These are phyloP conservation scores for Melozone crissalis DNA, from an alignment of 2,113 vertebrate genomes.

Conservation along the genomic window DNA sequence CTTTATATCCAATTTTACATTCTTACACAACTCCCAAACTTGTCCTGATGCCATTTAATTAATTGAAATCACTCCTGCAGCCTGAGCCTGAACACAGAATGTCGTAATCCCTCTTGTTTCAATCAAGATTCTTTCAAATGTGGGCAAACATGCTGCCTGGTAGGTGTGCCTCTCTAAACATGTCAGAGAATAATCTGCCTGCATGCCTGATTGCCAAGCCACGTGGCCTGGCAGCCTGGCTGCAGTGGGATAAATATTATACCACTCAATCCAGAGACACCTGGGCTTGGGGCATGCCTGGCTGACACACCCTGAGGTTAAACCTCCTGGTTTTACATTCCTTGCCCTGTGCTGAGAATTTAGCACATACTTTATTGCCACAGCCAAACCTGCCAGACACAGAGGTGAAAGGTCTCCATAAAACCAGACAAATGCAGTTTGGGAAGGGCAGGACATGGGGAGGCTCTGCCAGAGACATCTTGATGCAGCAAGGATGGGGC, in stretches of 20 bases:
- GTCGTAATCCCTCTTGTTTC: neutral
- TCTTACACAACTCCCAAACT: neutral
- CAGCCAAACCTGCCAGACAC: rapidly evolving
- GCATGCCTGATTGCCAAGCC: neutral
- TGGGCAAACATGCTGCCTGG: conserved; percentile 4
- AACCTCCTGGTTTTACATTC: neutral
- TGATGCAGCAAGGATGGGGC: neutral
- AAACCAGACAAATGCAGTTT: rapidly evolving
- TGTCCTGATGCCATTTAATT: neutral
- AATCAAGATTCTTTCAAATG: conserved; percentile 4
- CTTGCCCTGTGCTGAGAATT: neutral
- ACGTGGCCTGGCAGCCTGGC: conserved; percentile 1
- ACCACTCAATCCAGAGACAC: neutral
- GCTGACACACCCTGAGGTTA: neutral
- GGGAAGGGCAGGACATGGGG: neutral
- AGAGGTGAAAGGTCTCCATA: neutral
- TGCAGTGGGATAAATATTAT: neutral
- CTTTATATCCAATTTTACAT: neutral
- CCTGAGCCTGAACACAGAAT: neutral
- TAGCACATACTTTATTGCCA: neutral
- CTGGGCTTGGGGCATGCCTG: neutral
- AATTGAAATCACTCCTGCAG: neutral
- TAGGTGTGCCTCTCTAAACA: conserved; percentile 7
- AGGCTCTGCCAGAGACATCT: neutral
- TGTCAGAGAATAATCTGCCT: neutral